Conservation (phyloP, 1,140 invertebrate species). For the Geopemphigus sp. region DNA sequence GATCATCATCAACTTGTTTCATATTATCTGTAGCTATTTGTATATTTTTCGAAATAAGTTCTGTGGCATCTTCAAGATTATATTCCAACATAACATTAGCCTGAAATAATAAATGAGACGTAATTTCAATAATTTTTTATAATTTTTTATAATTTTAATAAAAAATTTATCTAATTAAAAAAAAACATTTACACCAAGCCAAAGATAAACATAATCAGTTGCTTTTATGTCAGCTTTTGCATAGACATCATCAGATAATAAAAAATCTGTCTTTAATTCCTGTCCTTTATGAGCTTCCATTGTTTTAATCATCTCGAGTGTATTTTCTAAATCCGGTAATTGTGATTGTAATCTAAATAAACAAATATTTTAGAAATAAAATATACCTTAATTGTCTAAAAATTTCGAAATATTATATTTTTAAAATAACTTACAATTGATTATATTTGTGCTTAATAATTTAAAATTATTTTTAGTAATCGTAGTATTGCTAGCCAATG, state of each 20-base stretch:
- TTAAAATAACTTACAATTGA: too few species aligned
- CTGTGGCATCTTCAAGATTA: constrained; percentile 85
- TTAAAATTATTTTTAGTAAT: too few species aligned
- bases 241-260: constrained; percentile 94
- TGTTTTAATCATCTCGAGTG: constrained; percentile 88
- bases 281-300: constrained; percentile 75
- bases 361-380: constrained; percentile 49
- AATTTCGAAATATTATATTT: too few species aligned
- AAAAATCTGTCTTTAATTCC: constrained; percentile 84
- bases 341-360: constrained; percentile 71
- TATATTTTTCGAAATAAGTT: constrained; percentile 83
- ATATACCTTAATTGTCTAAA: too few species aligned
- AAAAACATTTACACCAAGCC: constrained; percentile 75
- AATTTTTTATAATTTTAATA: too few species aligned
- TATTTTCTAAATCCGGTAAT: constrained; percentile 89
- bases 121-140: too few species aligned
- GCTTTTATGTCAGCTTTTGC: constrained; percentile 84
- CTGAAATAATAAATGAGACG: constrained; percentile 56
- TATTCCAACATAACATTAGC: constrained; percentile 99
- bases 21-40: constrained; percentile 77
- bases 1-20: constrained; percentile 42
- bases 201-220: constrained; percentile 92
- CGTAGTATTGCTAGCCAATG: too few species aligned
- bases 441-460: too few species aligned
- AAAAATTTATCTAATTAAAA: neutral